Base-by-base conservation (phyloP, 2,888 invertebrate genomes). In the Dryocosmus kuriphilus region DNA sequence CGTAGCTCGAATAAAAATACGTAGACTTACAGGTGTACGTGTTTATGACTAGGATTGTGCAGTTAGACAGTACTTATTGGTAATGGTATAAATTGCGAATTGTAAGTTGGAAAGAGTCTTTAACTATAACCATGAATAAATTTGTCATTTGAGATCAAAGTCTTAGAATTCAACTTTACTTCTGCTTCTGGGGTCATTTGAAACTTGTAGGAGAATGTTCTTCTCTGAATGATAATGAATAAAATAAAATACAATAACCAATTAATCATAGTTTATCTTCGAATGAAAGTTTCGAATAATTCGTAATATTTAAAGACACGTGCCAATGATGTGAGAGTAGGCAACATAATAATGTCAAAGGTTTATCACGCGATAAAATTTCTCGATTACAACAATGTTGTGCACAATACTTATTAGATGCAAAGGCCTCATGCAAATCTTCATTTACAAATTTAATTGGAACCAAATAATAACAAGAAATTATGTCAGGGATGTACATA, bases 51-150 rank as follows among this genome's bases (percentile, higher is more conserved):
- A 22, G 16, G 22, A 22, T 14, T 41, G 14, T 24, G 41, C 38
- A 24, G 65, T 65, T 41, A 65, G 65, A 41, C 16, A 14, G 24
- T 22, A 63, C 22, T 38, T 63, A 24, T 35, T 38, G 22, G 11
- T 65, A 46, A 67, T 38, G 41, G 24, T 30, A 46, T 38, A 65
- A 41, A 65, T 41, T 65, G 41, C 22, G 8, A 65, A 65, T 41
- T 65, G 38, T 14, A 35, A 6, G 38, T 14, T 65, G 38, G 38
- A 24, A 65, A 65, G 7, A 16, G 14, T 14, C 5, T 41, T 41
- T 19, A 2, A 35, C 41, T 41, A 41, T 63, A 35, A 63, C n/a
- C 22, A n/a, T n/a, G 32, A 63, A 63, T 35, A 32, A 32, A 63
- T 63, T 9, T 65, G 16, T 65, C 24, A 51, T n/a, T n/a, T n/a